phyloP scores from a whole-genome alignment of 2,888 invertebrate genomes.

The Lasioglossum lativentre region DNA sequence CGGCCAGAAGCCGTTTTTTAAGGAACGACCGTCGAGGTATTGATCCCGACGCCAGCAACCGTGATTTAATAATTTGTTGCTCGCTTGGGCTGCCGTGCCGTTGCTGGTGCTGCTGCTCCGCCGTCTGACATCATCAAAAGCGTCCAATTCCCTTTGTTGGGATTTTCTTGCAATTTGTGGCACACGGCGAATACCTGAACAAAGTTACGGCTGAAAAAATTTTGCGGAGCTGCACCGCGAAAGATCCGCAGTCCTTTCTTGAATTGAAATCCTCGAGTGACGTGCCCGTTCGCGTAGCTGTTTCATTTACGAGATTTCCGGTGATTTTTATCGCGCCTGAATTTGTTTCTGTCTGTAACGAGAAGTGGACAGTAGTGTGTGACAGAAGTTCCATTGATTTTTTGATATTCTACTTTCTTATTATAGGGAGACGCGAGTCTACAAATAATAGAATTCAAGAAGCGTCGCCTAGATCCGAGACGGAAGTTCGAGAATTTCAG shows the following conservation, averaged over 20 bases:
- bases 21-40: background rate
- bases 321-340: background rate
- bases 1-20: background rate
- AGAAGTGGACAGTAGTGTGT: background rate
- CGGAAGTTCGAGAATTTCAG: slow-evolving; percentile 14
- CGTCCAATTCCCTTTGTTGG: background rate
- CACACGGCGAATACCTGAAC: background rate
- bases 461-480: background rate
- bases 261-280: background rate
- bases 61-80: slow-evolving; percentile 2
- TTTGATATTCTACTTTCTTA: background rate
- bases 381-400: background rate
- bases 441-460: background rate
- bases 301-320: background rate
- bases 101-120: background rate
- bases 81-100: background rate
- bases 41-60: background rate
- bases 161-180: background rate
- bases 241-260: background rate
- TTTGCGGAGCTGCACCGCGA: background rate
- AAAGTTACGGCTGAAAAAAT: background rate
- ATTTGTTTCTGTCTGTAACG: background rate
- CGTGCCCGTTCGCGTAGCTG: background rate
- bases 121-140: background rate
- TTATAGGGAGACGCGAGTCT: background rate